These are phyloP conservation scores for Lymantria dispar DNA, from an alignment of 2,888 invertebrate species.

Conservation along the genomic window DNA sequence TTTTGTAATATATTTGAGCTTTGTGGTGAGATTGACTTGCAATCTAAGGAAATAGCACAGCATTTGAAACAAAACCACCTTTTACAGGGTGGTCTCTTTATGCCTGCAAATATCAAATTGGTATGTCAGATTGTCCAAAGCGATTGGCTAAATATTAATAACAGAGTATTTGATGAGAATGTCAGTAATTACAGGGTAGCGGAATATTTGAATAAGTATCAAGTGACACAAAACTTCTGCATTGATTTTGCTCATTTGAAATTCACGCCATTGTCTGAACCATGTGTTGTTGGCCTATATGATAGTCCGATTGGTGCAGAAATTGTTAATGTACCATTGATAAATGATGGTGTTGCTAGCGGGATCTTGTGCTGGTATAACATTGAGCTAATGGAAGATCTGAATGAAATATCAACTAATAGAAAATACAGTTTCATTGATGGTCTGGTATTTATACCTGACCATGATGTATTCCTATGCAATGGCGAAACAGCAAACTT, in stretches of 20 bases:
- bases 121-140: conserved; percentile 83
- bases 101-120: conserved; percentile 79
- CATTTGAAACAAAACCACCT: conserved; percentile 57
- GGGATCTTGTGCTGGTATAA: conserved; percentile 81
- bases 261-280: conserved; percentile 62
- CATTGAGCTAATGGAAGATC: conserved; percentile 65
- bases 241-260: conserved; percentile 68
- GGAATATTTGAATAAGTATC: conserved; percentile 81
- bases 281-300: conserved; percentile 46
- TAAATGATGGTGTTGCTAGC: conserved; percentile 64
- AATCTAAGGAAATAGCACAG: conserved; percentile 44
- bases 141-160: conserved; percentile 81
- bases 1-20: conserved; percentile 78
- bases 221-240: conserved; percentile 81
- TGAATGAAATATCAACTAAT: conserved; percentile 64
- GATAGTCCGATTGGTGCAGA: conserved; percentile 29
- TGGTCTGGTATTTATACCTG: conserved; percentile 71
- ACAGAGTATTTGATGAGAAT: conserved; percentile 81
- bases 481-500: conserved; percentile 52
- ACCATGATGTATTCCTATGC: conserved; percentile 48
- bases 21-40: conserved; percentile 81
- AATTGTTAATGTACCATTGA: conserved; percentile 47
- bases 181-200: conserved; percentile 79
- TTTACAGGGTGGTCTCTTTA: conserved; percentile 63
- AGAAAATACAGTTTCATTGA: conserved; percentile 67